A percentile compares a stretch with the other conserved stretches of the same genome.
Conservation (phyloP, 2,888 invertebrate species). For the Sinotaia quadrata region DNA sequence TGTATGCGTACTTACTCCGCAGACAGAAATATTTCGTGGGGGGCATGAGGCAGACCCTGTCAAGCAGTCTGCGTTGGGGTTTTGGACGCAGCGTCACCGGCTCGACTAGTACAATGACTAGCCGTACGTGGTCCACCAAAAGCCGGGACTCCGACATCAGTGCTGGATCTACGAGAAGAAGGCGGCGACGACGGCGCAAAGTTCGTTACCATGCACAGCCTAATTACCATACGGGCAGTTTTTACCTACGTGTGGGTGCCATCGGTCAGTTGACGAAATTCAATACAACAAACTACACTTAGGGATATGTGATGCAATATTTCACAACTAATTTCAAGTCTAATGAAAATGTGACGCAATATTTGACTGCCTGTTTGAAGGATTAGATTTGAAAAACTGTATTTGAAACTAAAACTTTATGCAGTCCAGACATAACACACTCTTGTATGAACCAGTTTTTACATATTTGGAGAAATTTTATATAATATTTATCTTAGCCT, state of each 20-base stretch:
- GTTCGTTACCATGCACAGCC: slow-evolving; percentile 39
- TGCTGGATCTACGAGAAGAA: slow-evolving; percentile 1
- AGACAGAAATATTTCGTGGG: slow-evolving; percentile 12
- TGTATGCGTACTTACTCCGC: slow-evolving; percentile 45
- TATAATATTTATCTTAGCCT: too few relatives aligned
- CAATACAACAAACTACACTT: too few relatives aligned
- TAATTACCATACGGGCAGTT: slow-evolving; percentile 62
- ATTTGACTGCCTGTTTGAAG: too few relatives aligned
- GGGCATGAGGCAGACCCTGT: slow-evolving; percentile 12
- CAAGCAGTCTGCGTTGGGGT: slow-evolving; percentile 35
- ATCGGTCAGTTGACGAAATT: slow-evolving; percentile 26
- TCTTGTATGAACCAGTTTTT: too few relatives aligned
- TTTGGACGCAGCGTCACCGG: slow-evolving; percentile 3
- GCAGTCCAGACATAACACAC: too few relatives aligned
- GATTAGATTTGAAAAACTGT: too few relatives aligned
- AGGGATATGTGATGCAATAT: too few relatives aligned
- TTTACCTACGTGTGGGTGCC: slow-evolving; percentile 68
- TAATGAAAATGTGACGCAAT: too few relatives aligned
- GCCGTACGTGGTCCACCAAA: not conserved
- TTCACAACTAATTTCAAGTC: too few relatives aligned
- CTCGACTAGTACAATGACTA: not conserved
- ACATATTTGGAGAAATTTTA: too few relatives aligned
- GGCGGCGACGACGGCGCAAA: slow-evolving; percentile 35
- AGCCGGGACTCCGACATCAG: not conserved
- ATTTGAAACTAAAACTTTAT: too few relatives aligned